Conservation (phyloP, 2,888 invertebrate genomes). For the Drosophila neonasuta region DNA sequence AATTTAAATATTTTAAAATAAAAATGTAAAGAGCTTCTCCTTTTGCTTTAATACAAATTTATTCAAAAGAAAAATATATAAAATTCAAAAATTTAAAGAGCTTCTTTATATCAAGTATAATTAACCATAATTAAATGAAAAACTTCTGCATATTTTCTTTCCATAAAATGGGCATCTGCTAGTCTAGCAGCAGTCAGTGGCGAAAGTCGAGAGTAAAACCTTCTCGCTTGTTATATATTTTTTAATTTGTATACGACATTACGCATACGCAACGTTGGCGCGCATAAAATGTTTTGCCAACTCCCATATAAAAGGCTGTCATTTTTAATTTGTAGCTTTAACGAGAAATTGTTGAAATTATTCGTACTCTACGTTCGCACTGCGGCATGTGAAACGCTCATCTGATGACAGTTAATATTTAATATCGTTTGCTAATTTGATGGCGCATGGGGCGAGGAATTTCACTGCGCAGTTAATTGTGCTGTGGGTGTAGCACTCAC, state of each 20-base stretch:
- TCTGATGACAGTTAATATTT: slow-evolving; percentile 51
- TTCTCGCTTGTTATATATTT: slow-evolving; percentile 27
- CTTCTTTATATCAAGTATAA: neutral
- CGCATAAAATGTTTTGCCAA: slow-evolving; percentile 46
- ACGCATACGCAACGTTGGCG: slow-evolving; percentile 47
- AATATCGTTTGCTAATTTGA: slow-evolving; percentile 46
- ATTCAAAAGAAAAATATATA: neutral
- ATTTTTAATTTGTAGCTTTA: slow-evolving; percentile 54
- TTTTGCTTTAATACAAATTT: too few relatives aligned
- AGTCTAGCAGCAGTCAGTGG: neutral
- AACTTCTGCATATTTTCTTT: neutral
- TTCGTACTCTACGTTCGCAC: slow-evolving; percentile 5
- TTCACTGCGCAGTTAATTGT: slow-evolving; percentile 13
- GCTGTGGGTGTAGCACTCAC: slow-evolving; percentile 2
- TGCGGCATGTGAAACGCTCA: slow-evolving; percentile 17
- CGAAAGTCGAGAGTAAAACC: neutral
- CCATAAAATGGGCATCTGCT: neutral
- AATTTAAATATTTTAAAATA: too few relatives aligned
- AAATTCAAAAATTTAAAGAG: too few relatives aligned
- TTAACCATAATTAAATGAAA: neutral
- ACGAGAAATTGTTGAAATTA: slow-evolving; percentile 51
- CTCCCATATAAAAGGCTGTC: slow-evolving; percentile 50
- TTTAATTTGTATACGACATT: slow-evolving; percentile 34
- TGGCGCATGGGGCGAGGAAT: slow-evolving; percentile 10
- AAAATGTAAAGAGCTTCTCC: too few relatives aligned